Evolutionary conservation across 2,888 invertebrate genomes (phyloP).

Genomic region (Dendrolimus pini): DNA sequence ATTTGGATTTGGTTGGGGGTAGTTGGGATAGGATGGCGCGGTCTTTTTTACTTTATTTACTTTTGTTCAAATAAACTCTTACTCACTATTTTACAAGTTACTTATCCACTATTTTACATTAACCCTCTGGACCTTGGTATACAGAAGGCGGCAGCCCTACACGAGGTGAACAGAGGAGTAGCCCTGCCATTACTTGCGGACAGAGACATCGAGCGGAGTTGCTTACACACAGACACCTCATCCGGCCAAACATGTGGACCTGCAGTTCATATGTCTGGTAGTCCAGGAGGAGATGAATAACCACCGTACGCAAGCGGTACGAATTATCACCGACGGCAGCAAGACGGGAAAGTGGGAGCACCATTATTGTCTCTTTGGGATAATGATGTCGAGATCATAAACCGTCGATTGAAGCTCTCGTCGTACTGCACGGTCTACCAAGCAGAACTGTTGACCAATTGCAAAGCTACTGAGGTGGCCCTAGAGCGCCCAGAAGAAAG

Average conservation of each 20-base stretch:
- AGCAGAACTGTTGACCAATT: no score
- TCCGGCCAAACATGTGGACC: neutral
- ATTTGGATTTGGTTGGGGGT: no score
- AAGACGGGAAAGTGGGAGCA: constrained; percentile 7
- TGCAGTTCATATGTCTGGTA: neutral
- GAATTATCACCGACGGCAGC: constrained; percentile 7
- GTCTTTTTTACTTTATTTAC: no score
- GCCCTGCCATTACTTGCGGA: neutral
- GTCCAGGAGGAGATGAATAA: neutral
- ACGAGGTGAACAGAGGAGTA: constrained; percentile 6
- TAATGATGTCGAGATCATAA: neutral
- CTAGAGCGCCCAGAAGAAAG: no score
- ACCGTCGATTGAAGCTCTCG: constrained; percentile 2
- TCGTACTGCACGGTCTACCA: constrained; percentile 7
- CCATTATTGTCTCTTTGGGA: constrained; percentile 3
- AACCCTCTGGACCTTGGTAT: no score
- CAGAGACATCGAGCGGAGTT: constrained; percentile 2
- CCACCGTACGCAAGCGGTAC: neutral
- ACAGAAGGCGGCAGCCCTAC: constrained; percentile 3
- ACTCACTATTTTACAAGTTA: no score
- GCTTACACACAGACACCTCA: constrained; percentile 1
- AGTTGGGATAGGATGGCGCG: no score
- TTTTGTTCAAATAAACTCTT: no score
- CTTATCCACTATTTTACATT: no score
- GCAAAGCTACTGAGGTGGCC: no score